Conservation (phyloP, 2,888 invertebrate species). For the Brachypterus glaber region DNA sequence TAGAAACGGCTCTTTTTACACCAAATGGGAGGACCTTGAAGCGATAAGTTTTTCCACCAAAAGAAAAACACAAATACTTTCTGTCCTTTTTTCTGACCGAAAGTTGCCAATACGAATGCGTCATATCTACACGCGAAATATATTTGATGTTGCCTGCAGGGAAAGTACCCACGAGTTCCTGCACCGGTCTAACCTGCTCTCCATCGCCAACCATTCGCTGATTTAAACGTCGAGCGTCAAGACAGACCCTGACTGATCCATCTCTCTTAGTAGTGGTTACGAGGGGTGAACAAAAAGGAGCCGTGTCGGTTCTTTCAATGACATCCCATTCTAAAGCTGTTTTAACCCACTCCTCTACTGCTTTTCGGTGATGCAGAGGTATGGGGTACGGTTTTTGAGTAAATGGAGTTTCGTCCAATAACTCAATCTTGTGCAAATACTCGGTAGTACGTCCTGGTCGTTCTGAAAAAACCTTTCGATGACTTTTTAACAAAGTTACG, state of each 20-base stretch:
- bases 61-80: conserved; percentile 22
- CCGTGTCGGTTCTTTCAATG: conserved; percentile 7
- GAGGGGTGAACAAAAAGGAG: too few relatives aligned
- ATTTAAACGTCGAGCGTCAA: conserved; percentile 11
- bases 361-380: conserved; percentile 9
- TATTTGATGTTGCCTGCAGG: too few relatives aligned
- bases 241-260: conserved; percentile 10
- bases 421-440: conserved; percentile 8
- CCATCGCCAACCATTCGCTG: conserved; percentile 10
- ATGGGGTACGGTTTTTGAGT: conserved; percentile 8
- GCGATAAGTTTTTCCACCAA: conserved; percentile 17
- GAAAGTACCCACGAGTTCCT: conserved; percentile 18
- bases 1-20: conserved; percentile 14
- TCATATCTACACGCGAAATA: conserved; percentile 20
- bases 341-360: not conserved
- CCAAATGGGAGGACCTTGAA: conserved; percentile 19
- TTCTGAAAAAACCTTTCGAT: too few relatives aligned
- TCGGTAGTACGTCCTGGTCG: conserved; percentile 5
- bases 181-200: conserved; percentile 12
- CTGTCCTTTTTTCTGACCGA: conserved; percentile 15
- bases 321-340: conserved; percentile 9
- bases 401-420: conserved; percentile 5
- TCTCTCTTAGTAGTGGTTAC: too few relatives aligned
- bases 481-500: too few relatives aligned
- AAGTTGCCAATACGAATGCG: conserved; percentile 24